phyloP scores from a whole-genome alignment of 2,797 vertebrate genomes.

The Paedocypris micromegethes region DNA sequence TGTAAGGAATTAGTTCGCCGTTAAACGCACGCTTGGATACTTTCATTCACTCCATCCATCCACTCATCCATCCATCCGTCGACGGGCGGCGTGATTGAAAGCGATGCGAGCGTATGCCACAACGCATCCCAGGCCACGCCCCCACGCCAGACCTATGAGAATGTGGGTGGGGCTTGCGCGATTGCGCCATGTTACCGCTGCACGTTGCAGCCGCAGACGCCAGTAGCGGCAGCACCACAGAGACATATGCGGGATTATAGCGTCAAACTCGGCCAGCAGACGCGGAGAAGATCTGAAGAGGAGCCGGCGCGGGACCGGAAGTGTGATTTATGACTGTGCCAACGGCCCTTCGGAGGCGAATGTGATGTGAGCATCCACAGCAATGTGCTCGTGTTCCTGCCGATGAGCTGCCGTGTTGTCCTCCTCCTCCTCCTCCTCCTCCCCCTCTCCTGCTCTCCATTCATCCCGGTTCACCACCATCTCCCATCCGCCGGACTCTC shows the following conservation, averaged over 20 bases:
- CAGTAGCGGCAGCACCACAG: slow-evolving; percentile 17
- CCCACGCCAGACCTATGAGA: slow-evolving; percentile 21
- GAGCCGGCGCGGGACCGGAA: neutral
- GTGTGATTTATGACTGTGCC: slow-evolving; percentile 4
- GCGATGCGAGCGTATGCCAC: neutral
- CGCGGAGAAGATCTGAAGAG: neutral
- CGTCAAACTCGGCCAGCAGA: slow-evolving; percentile 10
- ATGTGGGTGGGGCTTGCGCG: slow-evolving; percentile 36
- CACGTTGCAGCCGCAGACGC: slow-evolving; percentile 27
- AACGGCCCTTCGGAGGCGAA: slow-evolving; percentile 10
- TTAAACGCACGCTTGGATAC: too few species aligned
- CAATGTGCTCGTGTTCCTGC: slow-evolving; percentile 40
- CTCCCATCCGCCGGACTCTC: slow-evolving; percentile 43
- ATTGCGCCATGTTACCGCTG: slow-evolving; percentile 46
- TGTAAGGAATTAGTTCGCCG: too few species aligned
- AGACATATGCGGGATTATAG: slow-evolving; percentile 28
- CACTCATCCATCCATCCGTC: neutral
- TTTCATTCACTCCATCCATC: too few species aligned
- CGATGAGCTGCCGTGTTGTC: slow-evolving; percentile 28
- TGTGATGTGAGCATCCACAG: slow-evolving; percentile 26
- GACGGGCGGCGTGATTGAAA: neutral
- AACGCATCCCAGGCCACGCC: neutral
- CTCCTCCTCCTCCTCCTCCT: neutral
- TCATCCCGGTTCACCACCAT: slow-evolving; percentile 18
- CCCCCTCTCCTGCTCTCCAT: slow-evolving; percentile 13